Percentiles rank a stretch among this genome's conserved stretches.
phyloP scores from a whole-genome alignment of 2,113 vertebrate species.

The Pollachius pollachius region DNA sequence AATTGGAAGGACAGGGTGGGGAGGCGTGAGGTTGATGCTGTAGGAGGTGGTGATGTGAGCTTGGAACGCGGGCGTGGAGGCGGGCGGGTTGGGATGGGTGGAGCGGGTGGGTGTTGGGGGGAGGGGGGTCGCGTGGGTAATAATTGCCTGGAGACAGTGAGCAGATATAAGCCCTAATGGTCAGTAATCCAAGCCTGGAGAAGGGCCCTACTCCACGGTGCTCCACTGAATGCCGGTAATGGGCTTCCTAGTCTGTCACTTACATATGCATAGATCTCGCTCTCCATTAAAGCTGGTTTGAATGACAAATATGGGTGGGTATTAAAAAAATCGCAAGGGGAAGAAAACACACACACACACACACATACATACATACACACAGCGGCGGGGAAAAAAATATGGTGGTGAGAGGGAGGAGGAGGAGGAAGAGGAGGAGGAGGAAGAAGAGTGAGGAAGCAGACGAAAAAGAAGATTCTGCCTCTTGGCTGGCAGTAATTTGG shows the following conservation, averaged over 20 bases:
- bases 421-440: constrained; percentile 31
- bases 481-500: constrained; percentile 68
- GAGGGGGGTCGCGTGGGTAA: constrained; percentile 38
- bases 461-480: constrained; percentile 53
- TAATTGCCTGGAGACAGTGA: constrained; percentile 72
- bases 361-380: too few species aligned
- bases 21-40: constrained; percentile 30
- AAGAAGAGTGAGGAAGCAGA: constrained; percentile 14
- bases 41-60: neutral
- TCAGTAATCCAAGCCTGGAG: constrained; percentile 75
- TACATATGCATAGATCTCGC: constrained; percentile 76
- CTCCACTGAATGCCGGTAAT: constrained; percentile 72
- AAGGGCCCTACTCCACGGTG: constrained; percentile 66
- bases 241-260: constrained; percentile 73
- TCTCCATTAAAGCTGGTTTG: constrained; percentile 71
- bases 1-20: neutral
- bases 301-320: constrained; percentile 73
- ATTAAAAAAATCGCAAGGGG: constrained; percentile 29
- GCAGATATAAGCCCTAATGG: constrained; percentile 74
- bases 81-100: neutral
- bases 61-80: neutral
- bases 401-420: constrained; percentile 20
- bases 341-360: too few species aligned
- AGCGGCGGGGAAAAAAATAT: constrained; percentile 10
- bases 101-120: constrained; percentile 2